Percentiles rank a stretch among this genome's conserved stretches.
phyloP scores from a whole-genome alignment of 2,113 vertebrate genomes.

The Monarcha castaneiventris region DNA sequence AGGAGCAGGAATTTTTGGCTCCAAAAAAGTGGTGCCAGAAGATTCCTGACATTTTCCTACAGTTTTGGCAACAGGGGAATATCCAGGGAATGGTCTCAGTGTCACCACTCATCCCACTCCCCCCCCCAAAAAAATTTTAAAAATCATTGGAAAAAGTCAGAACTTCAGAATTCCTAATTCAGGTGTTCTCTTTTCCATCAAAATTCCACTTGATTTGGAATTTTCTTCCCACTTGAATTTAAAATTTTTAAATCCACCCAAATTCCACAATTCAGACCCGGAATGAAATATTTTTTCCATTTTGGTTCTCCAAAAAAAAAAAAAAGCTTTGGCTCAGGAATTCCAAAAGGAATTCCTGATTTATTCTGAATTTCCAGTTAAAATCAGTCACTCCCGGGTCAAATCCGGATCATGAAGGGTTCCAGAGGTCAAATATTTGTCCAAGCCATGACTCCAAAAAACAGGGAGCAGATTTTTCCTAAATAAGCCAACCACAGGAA shows the following conservation, averaged over 20 bases:
- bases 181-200: not conserved
- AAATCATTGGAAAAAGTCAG: not conserved
- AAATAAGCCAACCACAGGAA: not conserved
- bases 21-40: not conserved
- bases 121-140: no score
- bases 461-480: not conserved
- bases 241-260: not conserved
- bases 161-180: not conserved
- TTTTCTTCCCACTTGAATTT: not conserved
- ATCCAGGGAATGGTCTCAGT: not conserved
- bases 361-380: not conserved
- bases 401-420: accelerated
- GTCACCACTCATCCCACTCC: no score
- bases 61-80: not conserved
- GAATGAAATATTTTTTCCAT: not conserved
- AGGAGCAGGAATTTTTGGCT: not conserved
- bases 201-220: not conserved
- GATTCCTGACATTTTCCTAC: not conserved
- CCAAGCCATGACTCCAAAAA: not conserved
- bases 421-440: not conserved
- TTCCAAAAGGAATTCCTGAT: not conserved
- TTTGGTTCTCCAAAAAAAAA: not conserved
- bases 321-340: not conserved
- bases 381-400: not conserved
- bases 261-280: not conserved